A percentile compares a stretch with the other conserved stretches of the same genome.
Evolutionary conservation across 1,140 invertebrate species (phyloP).

Genomic region (Drosophila pandora): DNA sequence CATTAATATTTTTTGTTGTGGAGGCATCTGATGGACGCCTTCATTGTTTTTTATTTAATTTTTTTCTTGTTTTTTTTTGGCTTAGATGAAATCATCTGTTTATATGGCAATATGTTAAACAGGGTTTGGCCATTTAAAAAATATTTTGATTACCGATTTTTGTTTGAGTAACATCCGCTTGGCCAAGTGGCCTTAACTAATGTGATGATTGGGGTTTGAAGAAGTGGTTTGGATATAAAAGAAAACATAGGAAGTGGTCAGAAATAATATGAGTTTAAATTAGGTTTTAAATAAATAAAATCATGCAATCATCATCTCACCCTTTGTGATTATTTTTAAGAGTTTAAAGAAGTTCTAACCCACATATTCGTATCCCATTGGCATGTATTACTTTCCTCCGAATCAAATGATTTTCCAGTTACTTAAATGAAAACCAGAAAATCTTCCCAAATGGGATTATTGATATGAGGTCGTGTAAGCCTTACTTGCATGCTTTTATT

Average conservation of each 20-base stretch:
- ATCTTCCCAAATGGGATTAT: conserved; percentile 71
- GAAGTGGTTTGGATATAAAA: background rate
- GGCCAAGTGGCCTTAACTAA: conserved; percentile 28
- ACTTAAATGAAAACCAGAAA: conserved; percentile 36
- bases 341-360: no score
- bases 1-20: conserved; percentile 32
- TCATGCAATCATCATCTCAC: background rate
- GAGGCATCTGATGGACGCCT: conserved; percentile 30
- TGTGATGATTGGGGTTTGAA: conserved; percentile 3
- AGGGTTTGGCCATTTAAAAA: conserved; percentile 33
- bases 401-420: conserved; percentile 14
- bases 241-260: background rate
- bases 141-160: conserved; percentile 31
- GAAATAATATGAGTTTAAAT: no score
- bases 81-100: conserved; percentile 39
- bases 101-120: conserved; percentile 29
- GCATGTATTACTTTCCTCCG: conserved; percentile 15
- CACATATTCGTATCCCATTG: background rate
- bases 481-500: conserved; percentile 16
- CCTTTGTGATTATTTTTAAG: background rate
- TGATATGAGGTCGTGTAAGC: conserved; percentile 69
- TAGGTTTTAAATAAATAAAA: no score
- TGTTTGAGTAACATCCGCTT: conserved; percentile 40
- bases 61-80: conserved; percentile 3
- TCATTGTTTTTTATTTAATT: conserved; percentile 4